Evolutionary conservation across 2,888 invertebrate genomes (phyloP).

Genomic region (Patella ulyssiponensis): DNA sequence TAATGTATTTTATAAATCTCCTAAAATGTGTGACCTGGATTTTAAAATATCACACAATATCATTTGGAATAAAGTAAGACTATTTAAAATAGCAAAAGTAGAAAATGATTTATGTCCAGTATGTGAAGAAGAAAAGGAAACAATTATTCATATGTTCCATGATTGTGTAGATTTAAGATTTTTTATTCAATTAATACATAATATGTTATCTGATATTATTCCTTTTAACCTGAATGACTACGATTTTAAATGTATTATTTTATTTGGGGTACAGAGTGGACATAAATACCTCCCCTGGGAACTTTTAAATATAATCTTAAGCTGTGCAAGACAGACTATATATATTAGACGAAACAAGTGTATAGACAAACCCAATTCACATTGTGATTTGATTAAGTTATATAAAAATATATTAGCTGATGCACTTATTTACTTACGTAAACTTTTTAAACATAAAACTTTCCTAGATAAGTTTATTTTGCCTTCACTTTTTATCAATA

Average conservation of each 20-base stretch:
- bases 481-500: no score
- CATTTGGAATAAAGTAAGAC: neutral
- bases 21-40: neutral
- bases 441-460: no score
- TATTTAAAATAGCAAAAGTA: neutral
- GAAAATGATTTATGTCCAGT: neutral
- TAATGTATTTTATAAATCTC: no score
- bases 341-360: no score
- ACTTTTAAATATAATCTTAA: constrained; percentile 2
- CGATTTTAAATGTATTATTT: constrained; percentile 4
- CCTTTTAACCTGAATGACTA: neutral
- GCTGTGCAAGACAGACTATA: no score
- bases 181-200: neutral
- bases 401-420: no score
- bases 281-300: neutral
- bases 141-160: neutral
- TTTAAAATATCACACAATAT: neutral
- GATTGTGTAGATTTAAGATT: neutral
- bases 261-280: neutral
- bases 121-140: neutral
- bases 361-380: no score
- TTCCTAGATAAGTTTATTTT: no score
- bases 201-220: neutral
- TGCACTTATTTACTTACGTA: no score
- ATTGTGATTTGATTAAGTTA: no score